Base-by-base conservation (phyloP, 2,113 vertebrate species). In the Gymnogyps californianus region DNA sequence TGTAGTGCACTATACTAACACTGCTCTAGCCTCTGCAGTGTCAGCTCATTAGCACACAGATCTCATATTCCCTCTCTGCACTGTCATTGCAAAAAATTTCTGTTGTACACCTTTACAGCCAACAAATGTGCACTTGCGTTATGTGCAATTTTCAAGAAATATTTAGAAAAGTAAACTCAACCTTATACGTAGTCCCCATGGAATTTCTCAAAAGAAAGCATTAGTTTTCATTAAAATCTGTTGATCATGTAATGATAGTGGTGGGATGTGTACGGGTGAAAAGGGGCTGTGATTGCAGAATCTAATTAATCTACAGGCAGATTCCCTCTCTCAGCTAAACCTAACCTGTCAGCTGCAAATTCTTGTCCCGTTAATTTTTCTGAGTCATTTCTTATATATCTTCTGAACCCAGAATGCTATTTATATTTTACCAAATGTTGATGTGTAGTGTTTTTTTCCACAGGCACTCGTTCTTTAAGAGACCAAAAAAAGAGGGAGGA, bases 41-140 rank as follows among this genome's bases (percentile, higher is more conserved):
- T 99, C 99, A 99, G 98, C 99, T 99, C 99, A 99, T 99, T 99
- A 99, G 99, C 99, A 99, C 98, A 98, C 99, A 99, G 99, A 98
- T 98, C 99, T 99, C 99, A 99, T 99, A 99, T 99, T 98, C 98
- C 97, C 98, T 99, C 98, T 98, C 98, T 90, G 98, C 98, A 99
- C 99, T 99, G 99, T 99, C 99, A 99, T 98, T 99, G 99, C 99
- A 99, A 99, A 98, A 96, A 99, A 99, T 98, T 98, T 98, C 98
- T 98, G 98, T 98, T 98, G 98, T 98, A 98, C 98, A 98, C 98
- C 98, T 99, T 98, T 98, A 98, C 96, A 98, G 98, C 98, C 98
- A 98, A 98, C 97, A 98, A 97, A 98, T 97, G 95, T 97, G 98
- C 98, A 97, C 97, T 98, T 97, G 98, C 97, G 90, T 98, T 97